phyloP scores from a whole-genome alignment of 2,113 vertebrate species.

The Mola mola region DNA sequence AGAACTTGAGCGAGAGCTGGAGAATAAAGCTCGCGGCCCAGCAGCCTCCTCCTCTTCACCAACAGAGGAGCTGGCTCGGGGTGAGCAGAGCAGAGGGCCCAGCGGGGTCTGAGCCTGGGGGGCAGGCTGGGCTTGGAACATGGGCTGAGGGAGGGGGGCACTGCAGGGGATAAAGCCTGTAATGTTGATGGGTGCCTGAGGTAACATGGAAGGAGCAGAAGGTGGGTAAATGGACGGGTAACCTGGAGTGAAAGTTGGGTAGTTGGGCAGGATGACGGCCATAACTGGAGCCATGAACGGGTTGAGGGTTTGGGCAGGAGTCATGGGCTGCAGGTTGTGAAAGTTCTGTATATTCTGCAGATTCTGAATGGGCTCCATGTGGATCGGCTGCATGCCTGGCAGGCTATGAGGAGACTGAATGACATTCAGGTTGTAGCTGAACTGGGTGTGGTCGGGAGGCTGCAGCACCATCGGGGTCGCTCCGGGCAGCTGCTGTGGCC shows the following conservation, averaged over 20 bases:
- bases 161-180: constrained; percentile 35
- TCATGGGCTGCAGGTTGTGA: constrained; percentile 49
- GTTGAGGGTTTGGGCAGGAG: constrained; percentile 62
- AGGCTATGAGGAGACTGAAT: constrained; percentile 58
- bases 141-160: constrained; percentile 53
- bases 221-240: constrained; percentile 71
- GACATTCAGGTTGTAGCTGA: constrained; percentile 60
- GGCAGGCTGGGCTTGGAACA: constrained; percentile 46
- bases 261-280: constrained; percentile 83
- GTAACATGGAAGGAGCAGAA: constrained; percentile 31
- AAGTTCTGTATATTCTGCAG: constrained; percentile 62
- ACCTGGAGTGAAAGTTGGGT: constrained; percentile 66
- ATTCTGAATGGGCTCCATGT: constrained; percentile 62
- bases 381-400: constrained; percentile 54
- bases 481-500: constrained; percentile 43
- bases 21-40: constrained; percentile 60
- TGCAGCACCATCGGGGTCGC: constrained; percentile 44
- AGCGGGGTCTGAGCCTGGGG: constrained; percentile 5
- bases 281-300: constrained; percentile 74
- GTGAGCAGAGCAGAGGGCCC: constrained; percentile 50
- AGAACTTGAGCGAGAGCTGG: constrained; percentile 87
- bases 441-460: constrained; percentile 59
- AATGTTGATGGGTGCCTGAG: constrained; percentile 54
- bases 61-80: constrained; percentile 47
- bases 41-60: constrained; percentile 65